Evolutionary conservation across 30 jellyfish, hydroid and myxozoan genomes (phyloP), one percentile per base, ranked within the genome.

Genomic region (Aurelia aurita complex sp. Pacific): DNA sequence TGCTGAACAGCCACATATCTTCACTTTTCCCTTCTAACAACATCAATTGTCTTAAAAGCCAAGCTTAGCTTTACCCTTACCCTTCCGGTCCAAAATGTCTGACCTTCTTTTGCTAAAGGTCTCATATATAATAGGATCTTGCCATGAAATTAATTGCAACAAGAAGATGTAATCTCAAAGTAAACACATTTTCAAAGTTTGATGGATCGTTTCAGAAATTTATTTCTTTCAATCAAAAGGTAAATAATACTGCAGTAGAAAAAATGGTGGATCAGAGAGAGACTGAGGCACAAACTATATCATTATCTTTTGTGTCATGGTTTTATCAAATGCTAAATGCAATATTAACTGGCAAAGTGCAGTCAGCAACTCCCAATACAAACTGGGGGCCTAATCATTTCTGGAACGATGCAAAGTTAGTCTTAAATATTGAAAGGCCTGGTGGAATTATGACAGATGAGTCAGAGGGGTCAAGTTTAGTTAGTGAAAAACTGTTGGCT

Each of bases 391-490:
- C 79, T 42, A 50, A 51, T 16, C 87, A 72, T 73, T 84, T 84
- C 76, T 60, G 93, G 93, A 55, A 73, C 40, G 93, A 73, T 72
- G 87, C 93, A 7, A 83, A 83, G 34, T 69, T 83, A 18, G 11
- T 71, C 14, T 64, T 83, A 35, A 74, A 71, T n/a, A 62, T 74
- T n/a, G 87, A 84, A 54, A 77, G 53, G 29, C 93, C 87, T 46
- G 82, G 57, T 64, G 87, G 69, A 50, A 73, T 65, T 11, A 1
- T 16, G 23, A 51, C 63, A 4, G 93, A 84, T 9, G 87, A 84
- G 29, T 34, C 75, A 60, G 65, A 19, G 17, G 85, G 82, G 13
- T 66, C 93, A 17, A 29, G 14, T 9, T 79, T 60, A 40, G 93
- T 74, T 16, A 36, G 83, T 57, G 79, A 73, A 6, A 40, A 42